Conservation (phyloP, 2,888 invertebrate species). For the Apocheima hispidaria region DNA sequence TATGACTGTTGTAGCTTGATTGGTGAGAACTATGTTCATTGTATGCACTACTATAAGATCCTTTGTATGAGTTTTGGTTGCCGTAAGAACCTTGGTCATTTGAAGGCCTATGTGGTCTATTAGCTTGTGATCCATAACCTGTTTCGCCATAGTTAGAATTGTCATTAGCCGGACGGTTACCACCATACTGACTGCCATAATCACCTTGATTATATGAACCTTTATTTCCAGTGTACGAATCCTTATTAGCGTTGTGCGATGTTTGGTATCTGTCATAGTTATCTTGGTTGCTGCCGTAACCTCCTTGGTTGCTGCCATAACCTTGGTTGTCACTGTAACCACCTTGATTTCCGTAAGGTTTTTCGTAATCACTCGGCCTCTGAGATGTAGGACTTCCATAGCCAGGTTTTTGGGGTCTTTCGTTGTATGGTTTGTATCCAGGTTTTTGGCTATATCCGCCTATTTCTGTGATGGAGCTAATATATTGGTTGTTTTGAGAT, state of each 20-base stretch:
- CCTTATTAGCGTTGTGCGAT: constrained; percentile 21
- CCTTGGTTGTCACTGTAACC: constrained; percentile 31
- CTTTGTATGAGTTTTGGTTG: constrained; percentile 33
- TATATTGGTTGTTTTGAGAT: constrained; percentile 52
- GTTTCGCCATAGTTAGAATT: constrained; percentile 6
- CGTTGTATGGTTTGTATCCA: constrained; percentile 18
- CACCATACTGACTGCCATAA: constrained; percentile 21
- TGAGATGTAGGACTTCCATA: constrained; percentile 27
- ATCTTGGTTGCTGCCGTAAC: constrained; percentile 32
- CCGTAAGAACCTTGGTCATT: constrained; percentile 12
- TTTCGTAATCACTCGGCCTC: constrained; percentile 28
- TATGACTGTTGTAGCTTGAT: constrained; percentile 27
- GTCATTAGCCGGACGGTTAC: constrained; percentile 19
- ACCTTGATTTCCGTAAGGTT: constrained; percentile 35
- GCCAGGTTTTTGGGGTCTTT: constrained; percentile 30
- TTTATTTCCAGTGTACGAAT: constrained; percentile 21
- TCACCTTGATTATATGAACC: constrained; percentile 25
- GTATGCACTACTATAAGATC: constrained; percentile 28
- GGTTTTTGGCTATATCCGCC: constrained; percentile 46
- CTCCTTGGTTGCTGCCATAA: constrained; percentile 35
- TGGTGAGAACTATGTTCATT: constrained; percentile 29
- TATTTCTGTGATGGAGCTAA: constrained; percentile 51
- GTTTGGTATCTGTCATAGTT: constrained; percentile 14
- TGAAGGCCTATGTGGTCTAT: neutral
- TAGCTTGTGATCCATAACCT: neutral